These are phyloP conservation scores for Hypomesus transpacificus DNA, from an alignment of 2,113 vertebrate species.

Conservation along the genomic window DNA sequence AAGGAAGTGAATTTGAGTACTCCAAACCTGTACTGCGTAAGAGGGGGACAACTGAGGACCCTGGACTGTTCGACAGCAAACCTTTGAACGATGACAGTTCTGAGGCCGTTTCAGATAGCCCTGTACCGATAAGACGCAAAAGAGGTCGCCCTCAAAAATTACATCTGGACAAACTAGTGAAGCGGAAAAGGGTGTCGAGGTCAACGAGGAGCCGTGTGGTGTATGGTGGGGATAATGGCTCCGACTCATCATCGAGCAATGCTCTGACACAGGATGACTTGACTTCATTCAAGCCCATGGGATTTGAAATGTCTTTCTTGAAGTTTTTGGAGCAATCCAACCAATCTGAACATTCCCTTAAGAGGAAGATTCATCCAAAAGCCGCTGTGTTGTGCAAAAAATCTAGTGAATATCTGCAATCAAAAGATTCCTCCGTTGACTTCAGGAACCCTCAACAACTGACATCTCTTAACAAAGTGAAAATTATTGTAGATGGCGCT, in stretches of 20 bases:
- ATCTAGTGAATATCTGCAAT: constrained; percentile 26
- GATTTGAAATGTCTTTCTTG: constrained; percentile 94
- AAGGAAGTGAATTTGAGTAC: constrained; percentile 56
- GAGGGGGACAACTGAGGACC: constrained; percentile 38
- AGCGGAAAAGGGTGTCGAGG: constrained; percentile 57
- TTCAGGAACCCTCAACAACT: constrained; percentile 85
- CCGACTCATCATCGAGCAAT: constrained; percentile 69
- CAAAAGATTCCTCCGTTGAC: constrained; percentile 70
- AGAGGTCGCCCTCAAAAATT: constrained; percentile 75
- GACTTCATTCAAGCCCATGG: constrained; percentile 93
- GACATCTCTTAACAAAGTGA: constrained; percentile 78
- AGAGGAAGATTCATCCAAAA: constrained; percentile 58
- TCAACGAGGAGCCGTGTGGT: constrained; percentile 25
- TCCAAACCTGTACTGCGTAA: constrained; percentile 63
- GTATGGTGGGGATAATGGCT: constrained; percentile 61
- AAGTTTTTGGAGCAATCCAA: constrained; percentile 92
- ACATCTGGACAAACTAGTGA: constrained; percentile 55
- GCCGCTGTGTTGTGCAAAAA: constrained; percentile 40
- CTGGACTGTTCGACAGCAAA: constrained; percentile 52
- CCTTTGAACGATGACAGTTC: constrained; percentile 57
- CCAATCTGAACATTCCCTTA: constrained; percentile 75
- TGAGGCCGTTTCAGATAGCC: constrained; percentile 34
- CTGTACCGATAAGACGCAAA: constrained; percentile 73
- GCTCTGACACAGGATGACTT: constrained; percentile 71
- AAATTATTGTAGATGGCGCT: constrained; percentile 81